Evolutionary conservation across 2,888 invertebrate species (phyloP), one percentile per base, ranked within the genome.

Genomic region (Urechis unicinctus): DNA sequence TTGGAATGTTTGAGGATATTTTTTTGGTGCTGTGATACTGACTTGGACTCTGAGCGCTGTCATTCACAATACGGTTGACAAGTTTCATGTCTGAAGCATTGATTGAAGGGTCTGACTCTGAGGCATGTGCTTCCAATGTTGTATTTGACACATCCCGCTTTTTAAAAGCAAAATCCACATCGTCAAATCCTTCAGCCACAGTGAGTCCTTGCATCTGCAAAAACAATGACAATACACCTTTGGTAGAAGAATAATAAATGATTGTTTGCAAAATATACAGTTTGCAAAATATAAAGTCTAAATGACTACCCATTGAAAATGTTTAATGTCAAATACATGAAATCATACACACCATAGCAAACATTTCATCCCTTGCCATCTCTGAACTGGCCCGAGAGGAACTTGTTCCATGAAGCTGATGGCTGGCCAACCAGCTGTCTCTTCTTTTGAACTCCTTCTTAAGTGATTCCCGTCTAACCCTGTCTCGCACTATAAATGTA

Each of bases 351-450:
- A 56, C 56, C 52, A 55, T 55, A 1, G 50, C 55, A 2, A 51
- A 22, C 41, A 58, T 53, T 25, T 58, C 58, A 17, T 55, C 48
- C 1, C 58, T 25, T 25, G 50, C 58, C 5, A 48, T 30, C 9
- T 58, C 58, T 1, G 58, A 58, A 36, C 6, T 13, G 9, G 24
- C 9, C n/a, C 50, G 13, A 24, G 41, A 6, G 6, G 50, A 36
- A 6, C 6, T 13, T 5, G 6, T 6, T 5, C 41, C 6, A n/a
- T 17, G 36, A 6, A n/a, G 41, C n/a, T 17, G 21, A 9, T 29
- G 29, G 5, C 4, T 44, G 52, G 25, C 30, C n/a, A 28, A 28
- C 44, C 21, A 17, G 42, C 24, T 17, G n/a, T 24, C 24, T 26
- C 52, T 30, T 50, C 13, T 30, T 50, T 43, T 13, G 43, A 22